Conservation (phyloP, 2,113 vertebrate genomes). For the Lonchura striata region DNA sequence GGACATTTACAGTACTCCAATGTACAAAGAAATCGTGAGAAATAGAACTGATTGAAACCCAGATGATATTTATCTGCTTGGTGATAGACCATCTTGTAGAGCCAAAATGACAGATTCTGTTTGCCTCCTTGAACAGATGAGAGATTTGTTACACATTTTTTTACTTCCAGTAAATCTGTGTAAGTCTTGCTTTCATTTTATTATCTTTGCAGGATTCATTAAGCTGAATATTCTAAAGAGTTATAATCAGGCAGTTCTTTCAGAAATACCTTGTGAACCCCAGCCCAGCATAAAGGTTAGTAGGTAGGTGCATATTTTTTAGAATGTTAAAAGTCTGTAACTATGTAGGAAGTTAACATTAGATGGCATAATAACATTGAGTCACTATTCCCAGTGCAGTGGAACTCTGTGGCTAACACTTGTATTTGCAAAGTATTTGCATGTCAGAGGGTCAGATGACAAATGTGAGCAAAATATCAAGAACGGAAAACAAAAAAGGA, state of each 20-base stretch:
- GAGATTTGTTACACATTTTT: neutral
- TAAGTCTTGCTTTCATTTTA: neutral
- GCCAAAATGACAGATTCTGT: neutral
- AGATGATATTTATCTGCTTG: neutral
- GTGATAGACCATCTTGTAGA: neutral
- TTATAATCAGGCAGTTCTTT: neutral
- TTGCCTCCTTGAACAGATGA: neutral
- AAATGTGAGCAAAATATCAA: neutral
- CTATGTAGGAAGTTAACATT: neutral
- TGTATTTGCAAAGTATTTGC: neutral
- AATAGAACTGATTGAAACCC: neutral
- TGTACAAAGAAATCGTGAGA: neutral
- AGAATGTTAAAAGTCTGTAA: neutral
- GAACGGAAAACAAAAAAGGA: neutral
- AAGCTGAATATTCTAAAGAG: neutral
- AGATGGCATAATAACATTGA: neutral
- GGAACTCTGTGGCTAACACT: neutral
- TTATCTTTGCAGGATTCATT: neutral
- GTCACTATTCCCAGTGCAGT: neutral
- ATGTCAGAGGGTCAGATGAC: neutral
- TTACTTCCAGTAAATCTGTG: neutral
- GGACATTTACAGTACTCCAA: neutral
- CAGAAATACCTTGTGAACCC: neutral
- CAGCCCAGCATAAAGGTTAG: neutral
- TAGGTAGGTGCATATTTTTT: neutral